These are phyloP conservation scores for Acleris laterana DNA, from an alignment of 2,888 invertebrate genomes.

Conservation along the genomic window DNA sequence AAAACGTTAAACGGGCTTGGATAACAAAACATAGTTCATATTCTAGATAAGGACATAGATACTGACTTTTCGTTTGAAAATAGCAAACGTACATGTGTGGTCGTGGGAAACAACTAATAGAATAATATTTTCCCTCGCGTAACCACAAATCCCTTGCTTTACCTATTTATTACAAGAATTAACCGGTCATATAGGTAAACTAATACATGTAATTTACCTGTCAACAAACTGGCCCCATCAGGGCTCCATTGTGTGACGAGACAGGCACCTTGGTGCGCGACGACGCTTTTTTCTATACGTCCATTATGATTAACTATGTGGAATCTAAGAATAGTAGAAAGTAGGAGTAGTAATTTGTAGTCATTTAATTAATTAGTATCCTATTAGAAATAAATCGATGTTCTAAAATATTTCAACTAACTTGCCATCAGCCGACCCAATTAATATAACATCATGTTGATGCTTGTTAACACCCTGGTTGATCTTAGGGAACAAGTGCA, in stretches of 20 bases:
- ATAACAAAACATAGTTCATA: too few species aligned
- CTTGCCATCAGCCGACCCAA: slow-evolving; percentile 94
- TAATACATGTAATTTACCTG: slow-evolving; percentile 81
- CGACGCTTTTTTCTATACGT: slow-evolving; percentile 95
- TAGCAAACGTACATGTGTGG: too few species aligned
- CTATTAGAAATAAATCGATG: too few species aligned
- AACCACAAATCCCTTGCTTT: too few species aligned
- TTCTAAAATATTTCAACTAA: slow-evolving; percentile 46
- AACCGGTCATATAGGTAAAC: not conserved
- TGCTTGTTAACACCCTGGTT: slow-evolving; percentile 82
- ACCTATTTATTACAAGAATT: not conserved
- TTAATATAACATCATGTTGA: slow-evolving; percentile 91
- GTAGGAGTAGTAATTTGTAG: too few species aligned
- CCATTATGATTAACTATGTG: slow-evolving; percentile 95
- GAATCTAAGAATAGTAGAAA: slow-evolving; percentile 83
- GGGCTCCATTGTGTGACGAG: slow-evolving; percentile 96
- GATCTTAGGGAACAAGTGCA: slow-evolving; percentile 93
- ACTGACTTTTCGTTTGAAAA: too few species aligned
- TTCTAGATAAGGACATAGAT: too few species aligned
- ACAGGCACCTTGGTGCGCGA: slow-evolving; percentile 96
- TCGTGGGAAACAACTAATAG: too few species aligned
- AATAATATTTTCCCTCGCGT: too few species aligned
- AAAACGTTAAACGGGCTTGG: too few species aligned
- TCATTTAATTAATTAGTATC: too few species aligned
- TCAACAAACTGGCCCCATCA: slow-evolving; percentile 97